These are phyloP conservation scores for Euclidia mi DNA, from an alignment of 2,888 invertebrate species.

Conservation along the genomic window DNA sequence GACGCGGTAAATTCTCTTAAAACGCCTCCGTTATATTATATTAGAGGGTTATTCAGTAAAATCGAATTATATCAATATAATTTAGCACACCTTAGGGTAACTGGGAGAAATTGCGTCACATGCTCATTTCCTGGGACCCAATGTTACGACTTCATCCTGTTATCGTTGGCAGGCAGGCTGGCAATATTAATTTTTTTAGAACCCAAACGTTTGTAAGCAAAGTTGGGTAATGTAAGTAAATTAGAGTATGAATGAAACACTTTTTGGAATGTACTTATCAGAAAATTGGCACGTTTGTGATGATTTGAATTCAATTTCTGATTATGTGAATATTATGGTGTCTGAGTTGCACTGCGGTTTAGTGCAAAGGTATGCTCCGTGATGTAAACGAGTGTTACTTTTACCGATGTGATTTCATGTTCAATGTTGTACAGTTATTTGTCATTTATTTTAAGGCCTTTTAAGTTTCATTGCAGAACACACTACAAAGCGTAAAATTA, in stretches of 20 bases:
- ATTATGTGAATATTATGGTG: not conserved
- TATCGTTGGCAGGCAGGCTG: constrained; percentile 66
- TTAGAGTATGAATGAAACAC: constrained; percentile 15
- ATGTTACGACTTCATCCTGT: constrained; percentile 71
- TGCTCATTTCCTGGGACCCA: constrained; percentile 60
- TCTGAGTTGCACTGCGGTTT: not conserved
- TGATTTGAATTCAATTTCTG: not conserved
- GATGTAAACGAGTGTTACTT: too few relatives aligned
- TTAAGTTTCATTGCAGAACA: too few relatives aligned
- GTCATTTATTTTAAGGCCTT: too few relatives aligned
- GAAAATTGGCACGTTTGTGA: not conserved
- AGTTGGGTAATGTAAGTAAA: constrained; percentile 22
- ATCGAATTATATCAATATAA: constrained; percentile 48
- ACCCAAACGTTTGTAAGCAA: constrained; percentile 47
- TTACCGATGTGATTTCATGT: too few relatives aligned
- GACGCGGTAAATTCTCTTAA: constrained; percentile 25
- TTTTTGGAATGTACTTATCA: constrained; percentile 10
- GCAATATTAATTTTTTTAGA: constrained; percentile 53
- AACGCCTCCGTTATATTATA: constrained; percentile 21
- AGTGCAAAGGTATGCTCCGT: too few relatives aligned
- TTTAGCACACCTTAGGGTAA: constrained; percentile 47
- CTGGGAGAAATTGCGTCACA: constrained; percentile 52
- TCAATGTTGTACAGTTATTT: too few relatives aligned
- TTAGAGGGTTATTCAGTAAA: constrained; percentile 27
- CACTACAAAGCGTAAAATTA: too few relatives aligned